Base-by-base conservation (phyloP, 2,888 invertebrate genomes). In the Eurytoma adleriae region DNA sequence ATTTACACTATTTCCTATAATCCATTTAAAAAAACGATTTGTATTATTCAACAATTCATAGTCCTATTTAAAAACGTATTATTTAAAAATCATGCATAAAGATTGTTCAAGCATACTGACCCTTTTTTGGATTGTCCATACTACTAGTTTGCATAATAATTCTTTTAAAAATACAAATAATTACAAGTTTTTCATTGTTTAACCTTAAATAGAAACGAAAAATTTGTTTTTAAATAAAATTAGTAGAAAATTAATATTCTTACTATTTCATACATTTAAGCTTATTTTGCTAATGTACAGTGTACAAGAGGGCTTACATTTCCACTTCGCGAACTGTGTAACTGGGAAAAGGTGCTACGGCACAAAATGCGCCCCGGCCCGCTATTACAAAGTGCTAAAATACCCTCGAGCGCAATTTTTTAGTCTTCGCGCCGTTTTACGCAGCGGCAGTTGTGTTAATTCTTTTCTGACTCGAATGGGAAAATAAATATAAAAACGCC, bases 331-430 rank as follows among this genome's bases (percentile, higher is more conserved):
- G 54, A 18, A 24, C 7, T 50, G 52, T 16, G 24, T 72, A n/a
- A 27, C 72, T 54, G 48, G 4, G n/a, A 52, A 76, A 30, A 69
- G 40, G 54, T 69, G 24, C 79, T 56, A 79, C 69, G 30, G 61
- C 57, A 50, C 68, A 68, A 62, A 68, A 61, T 68, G 78, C 52
- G 56, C 40, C 40, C 40, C 10, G 68, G 62, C 74, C 14, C 69
- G 18, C 74, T n/a, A n/a, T 69, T 70, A 73, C 79, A 79, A 74
- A 79, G 70, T 71, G 71, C 62, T 20, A 24, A 27, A 16, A 54
- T 67, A 52, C 78, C 61, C 68, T 30, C n/a, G 72, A 54, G 78
- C 24, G 61, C 54, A 59, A 61, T 72, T 67, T 72, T 72, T 78
- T 57, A 62, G 57, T 20, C 50, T 24, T 76, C 20, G 13, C 40